Evolutionary conservation across 2,888 invertebrate genomes (phyloP).

Genomic region (Tortricodes alternella): DNA sequence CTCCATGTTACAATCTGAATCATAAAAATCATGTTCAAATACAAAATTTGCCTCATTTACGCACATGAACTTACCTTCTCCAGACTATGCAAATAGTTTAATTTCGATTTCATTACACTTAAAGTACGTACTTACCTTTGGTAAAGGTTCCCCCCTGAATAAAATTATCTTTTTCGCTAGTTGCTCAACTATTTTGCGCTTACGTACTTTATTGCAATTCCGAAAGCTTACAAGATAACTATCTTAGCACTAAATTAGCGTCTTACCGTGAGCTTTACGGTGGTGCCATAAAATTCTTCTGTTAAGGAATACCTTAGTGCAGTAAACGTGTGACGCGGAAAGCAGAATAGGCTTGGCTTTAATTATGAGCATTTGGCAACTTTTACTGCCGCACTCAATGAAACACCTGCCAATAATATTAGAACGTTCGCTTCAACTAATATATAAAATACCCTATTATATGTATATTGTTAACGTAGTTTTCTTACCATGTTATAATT

Average conservation of each 20-base stretch:
- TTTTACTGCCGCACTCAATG: not conserved
- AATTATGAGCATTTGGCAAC: not conserved
- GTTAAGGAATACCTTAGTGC: constrained; percentile 7
- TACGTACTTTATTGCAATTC: constrained; percentile 1
- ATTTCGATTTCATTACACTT: not conserved
- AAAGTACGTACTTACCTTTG: not conserved
- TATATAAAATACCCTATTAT: too few species aligned
- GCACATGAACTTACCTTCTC: too few species aligned
- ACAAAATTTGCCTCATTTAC: too few species aligned
- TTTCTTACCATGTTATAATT: too few species aligned
- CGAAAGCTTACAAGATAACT: constrained; percentile 16
- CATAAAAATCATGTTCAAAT: too few species aligned
- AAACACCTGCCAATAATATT: too few species aligned
- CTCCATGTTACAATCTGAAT: too few species aligned
- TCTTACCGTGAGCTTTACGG: constrained; percentile 26
- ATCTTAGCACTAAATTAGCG: constrained; percentile 30
- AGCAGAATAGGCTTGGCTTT: not conserved
- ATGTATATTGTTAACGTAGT: too few species aligned
- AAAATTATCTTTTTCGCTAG: not conserved
- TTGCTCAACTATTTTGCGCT: constrained; percentile 19
- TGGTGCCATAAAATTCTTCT: constrained; percentile 20
- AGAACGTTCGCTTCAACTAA: too few species aligned
- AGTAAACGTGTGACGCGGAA: not conserved
- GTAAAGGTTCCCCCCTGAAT: not conserved
- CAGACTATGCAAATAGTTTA: not conserved